Evolutionary conservation across 2,888 invertebrate species (phyloP).

Genomic region (Coenonympha glycerion): DNA sequence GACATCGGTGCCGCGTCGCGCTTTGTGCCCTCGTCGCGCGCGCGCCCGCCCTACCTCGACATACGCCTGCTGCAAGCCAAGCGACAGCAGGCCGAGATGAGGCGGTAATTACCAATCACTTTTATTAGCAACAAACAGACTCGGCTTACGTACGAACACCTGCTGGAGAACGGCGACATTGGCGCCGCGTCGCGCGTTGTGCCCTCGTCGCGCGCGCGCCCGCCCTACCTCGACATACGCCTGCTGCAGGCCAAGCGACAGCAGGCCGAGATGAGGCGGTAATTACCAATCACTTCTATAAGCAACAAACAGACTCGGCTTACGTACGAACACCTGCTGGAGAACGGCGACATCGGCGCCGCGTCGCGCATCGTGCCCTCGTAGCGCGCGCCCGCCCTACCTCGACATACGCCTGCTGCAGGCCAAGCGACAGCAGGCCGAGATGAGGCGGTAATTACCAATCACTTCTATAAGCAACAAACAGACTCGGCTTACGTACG

Average conservation of each 20-base stretch:
- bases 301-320: no score
- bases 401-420: conserved; percentile 96
- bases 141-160: conserved; percentile 95
- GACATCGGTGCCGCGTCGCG: conserved; percentile 93
- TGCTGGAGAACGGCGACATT: conserved; percentile 98
- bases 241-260: conserved; percentile 97
- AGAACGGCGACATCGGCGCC: conserved; percentile 96
- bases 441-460: conserved; percentile 98
- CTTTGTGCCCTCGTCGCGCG: conserved; percentile 86
- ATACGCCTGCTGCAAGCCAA: conserved; percentile 97
- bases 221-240: conserved; percentile 97
- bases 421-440: conserved; percentile 98
- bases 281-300: not conserved
- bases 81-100: conserved; percentile 98
- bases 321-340: conserved; percentile 97
- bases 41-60: conserved; percentile 94
- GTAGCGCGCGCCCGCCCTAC: conserved; percentile 91
- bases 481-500: no score
- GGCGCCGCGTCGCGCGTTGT: conserved; percentile 90
- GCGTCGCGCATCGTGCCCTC: conserved; percentile 90
- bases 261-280: conserved; percentile 98
- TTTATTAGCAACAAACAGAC: no score
- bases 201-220: conserved; percentile 87
- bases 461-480: no score
- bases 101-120: conserved; percentile 80